Conservation (phyloP, 2,888 invertebrate species). For the Bugula neritina region DNA sequence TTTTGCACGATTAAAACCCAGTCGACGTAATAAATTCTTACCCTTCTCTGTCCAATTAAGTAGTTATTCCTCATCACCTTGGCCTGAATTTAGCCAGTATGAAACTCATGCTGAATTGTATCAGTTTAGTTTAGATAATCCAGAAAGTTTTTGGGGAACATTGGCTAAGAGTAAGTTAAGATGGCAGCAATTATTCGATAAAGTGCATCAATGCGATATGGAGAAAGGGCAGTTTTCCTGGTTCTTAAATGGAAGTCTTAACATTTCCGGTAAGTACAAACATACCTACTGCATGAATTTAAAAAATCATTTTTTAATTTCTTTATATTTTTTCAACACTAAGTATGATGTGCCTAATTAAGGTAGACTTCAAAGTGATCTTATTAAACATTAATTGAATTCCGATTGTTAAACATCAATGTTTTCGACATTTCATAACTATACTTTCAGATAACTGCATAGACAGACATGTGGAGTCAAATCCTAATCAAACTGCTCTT, state of each 20-base stretch:
- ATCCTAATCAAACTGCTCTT: conserved; percentile 51
- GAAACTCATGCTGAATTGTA: conserved; percentile 47
- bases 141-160: conserved; percentile 52
- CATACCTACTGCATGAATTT: conserved; percentile 3
- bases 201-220: conserved; percentile 46
- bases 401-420: no score
- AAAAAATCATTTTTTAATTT: no score
- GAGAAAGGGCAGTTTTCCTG: conserved; percentile 44
- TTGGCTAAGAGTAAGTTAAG: conserved; percentile 46
- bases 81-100: background rate
- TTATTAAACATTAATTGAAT: no score
- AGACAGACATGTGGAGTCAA: conserved; percentile 50
- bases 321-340: no score
- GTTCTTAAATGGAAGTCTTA: conserved; percentile 53
- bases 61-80: background rate
- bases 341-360: no score
- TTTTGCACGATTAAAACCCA: no score
- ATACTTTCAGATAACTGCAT: conserved; percentile 54
- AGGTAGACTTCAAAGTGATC: no score
- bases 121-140: conserved; percentile 44
- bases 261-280: conserved; percentile 50
- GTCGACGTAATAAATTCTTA: no score
- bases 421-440: no score
- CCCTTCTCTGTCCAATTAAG: no score
- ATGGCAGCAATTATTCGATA: conserved; percentile 49